Evolutionary conservation across 35 echinoderm and acorn worm genomes (phyloP), one percentile per base, ranked within the genome.

Genomic region (Lytechinus pictus): DNA sequence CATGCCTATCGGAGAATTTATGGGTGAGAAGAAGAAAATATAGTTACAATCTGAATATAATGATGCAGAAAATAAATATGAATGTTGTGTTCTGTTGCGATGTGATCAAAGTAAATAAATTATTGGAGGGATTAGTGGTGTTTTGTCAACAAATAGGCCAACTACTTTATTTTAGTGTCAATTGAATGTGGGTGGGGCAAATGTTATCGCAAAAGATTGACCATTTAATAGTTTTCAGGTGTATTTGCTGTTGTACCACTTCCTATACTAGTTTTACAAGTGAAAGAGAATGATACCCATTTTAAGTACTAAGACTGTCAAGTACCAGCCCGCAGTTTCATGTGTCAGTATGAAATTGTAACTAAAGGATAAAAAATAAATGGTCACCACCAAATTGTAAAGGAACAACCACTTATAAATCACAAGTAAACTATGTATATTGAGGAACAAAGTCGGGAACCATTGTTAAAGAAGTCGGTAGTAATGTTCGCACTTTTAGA

Each of bases 401-500:
- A 24, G 66, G 66, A 79, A 79, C 66, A 19, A 16, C 66, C 66
- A 79, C 66, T 79, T 44, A 79, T 24, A 58, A 79, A n/a, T 79
- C 66, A n/a, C 16, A 79, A 7, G 19, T 79, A 79, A 79, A 16
- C n/a, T 79, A 79, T 79, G n/a, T 79, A n/a, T 79, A 3, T 79
- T 79, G 66, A 24, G 16, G 66, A 79, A 79, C 33, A 44, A 44
- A 44, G 33, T 44, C 33, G 33, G 33, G 21, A 79, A 79, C 19
- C 19, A 79, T 24, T 24, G 19, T 79, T 16, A 24, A 79, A 79
- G 12, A 79, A n/a, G n/a, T 24, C 21, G 19, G 66, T 79, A 79
- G 66, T 79, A 79, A 79, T 79, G 66, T 79, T 79, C 66, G 66
- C 66, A 79, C 66, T 79, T 79, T 79, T 79, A 79, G 66, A 79